phyloP scores from a whole-genome alignment of 2,888 invertebrate genomes.

The Helicoverpa assulta region DNA sequence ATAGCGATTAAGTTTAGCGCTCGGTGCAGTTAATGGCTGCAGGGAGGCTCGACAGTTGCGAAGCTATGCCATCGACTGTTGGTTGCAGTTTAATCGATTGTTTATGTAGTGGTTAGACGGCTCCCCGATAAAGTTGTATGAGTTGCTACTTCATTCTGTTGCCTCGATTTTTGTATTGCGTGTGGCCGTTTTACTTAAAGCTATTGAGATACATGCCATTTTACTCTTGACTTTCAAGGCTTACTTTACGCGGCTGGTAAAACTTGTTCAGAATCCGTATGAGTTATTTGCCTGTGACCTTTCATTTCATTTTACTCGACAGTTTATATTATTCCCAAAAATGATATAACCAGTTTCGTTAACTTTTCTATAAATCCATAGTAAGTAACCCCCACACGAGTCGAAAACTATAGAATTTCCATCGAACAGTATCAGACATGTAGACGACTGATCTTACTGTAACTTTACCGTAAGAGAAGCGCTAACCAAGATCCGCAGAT shows the following conservation, averaged over 20 bases:
- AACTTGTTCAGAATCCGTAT: not conserved
- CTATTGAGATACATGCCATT: constrained; percentile 20
- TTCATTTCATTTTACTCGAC: too few species aligned
- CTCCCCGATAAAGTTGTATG: constrained; percentile 50
- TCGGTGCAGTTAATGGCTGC: constrained; percentile 73
- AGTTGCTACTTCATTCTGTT: constrained; percentile 37
- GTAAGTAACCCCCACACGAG: too few species aligned
- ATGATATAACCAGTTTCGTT: too few species aligned
- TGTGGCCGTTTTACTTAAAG: constrained; percentile 8
- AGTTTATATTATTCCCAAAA: too few species aligned
- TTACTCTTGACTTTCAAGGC: constrained; percentile 4
- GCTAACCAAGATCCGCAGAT: constrained; percentile 19
- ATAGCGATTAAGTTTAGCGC: constrained; percentile 78
- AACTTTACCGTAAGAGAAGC: constrained; percentile 5
- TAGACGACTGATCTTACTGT: constrained; percentile 3
- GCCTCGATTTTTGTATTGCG: constrained; percentile 2
- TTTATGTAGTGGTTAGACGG: constrained; percentile 66
- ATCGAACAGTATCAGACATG: not conserved
- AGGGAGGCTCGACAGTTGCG: constrained; percentile 65
- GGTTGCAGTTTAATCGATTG: constrained; percentile 71
- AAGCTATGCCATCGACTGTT: constrained; percentile 64
- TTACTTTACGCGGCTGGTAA: not conserved
- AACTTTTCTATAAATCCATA: too few species aligned
- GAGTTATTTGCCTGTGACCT: too few species aligned
- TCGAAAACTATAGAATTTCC: too few species aligned